Conservation (phyloP, 1,140 invertebrate species). For the Dolichoris vasculosae region DNA sequence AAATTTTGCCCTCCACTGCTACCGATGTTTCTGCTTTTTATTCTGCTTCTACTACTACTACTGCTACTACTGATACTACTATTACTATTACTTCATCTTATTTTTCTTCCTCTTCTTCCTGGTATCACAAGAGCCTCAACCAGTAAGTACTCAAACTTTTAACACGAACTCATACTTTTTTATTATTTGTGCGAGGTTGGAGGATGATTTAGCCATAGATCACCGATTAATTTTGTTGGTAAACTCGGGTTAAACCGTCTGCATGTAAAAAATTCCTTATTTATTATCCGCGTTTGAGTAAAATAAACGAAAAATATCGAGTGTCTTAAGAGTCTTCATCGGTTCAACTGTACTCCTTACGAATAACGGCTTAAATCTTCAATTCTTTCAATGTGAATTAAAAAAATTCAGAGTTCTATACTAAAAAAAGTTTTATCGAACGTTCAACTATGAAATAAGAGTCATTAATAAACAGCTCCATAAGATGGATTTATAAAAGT, state of each 20-base stretch:
- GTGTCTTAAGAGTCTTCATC: too few relatives aligned
- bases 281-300: not conserved
- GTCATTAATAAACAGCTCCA: not conserved
- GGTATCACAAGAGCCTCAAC: not conserved
- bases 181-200: not conserved
- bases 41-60: too few relatives aligned
- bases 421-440: too few relatives aligned
- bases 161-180: not conserved
- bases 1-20: not conserved
- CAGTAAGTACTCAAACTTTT: slow-evolving; percentile 10
- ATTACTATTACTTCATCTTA: not conserved
- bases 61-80: too few relatives aligned
- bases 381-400: not conserved
- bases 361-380: not conserved
- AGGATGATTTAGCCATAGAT: not conserved
- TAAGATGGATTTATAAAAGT: not conserved
- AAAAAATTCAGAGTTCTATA: not conserved
- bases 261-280: not conserved
- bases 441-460: not conserved
- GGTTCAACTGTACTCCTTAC: too few relatives aligned
- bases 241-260: not conserved
- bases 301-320: not conserved
- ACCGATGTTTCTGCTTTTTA: not conserved
- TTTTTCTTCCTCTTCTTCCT: not conserved
- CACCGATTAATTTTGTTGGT: not conserved